Conservation (phyloP, 2,888 invertebrate species). For the Dendrolimus houi region DNA sequence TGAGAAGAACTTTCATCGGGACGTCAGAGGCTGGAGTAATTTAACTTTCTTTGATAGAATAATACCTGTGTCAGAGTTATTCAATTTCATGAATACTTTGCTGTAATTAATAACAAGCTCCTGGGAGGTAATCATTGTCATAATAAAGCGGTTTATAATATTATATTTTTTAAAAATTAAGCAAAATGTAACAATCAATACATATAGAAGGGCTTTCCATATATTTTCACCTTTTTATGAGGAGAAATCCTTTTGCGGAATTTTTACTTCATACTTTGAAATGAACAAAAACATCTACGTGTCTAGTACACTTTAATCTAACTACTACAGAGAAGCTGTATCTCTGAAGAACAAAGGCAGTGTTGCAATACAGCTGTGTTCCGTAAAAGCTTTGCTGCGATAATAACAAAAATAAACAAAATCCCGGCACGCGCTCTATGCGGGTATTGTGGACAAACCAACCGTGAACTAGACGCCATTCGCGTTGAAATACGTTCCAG, state of each 20-base stretch:
- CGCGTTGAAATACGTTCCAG: neutral
- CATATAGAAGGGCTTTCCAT: too few species aligned
- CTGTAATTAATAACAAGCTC: too few species aligned
- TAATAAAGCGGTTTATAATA: too few species aligned
- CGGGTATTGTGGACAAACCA: constrained; percentile 11
- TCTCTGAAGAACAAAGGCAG: constrained; percentile 13
- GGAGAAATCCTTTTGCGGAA: too few species aligned
- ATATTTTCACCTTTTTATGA: too few species aligned
- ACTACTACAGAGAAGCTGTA: constrained; percentile 2
- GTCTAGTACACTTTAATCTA: neutral
- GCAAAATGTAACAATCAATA: too few species aligned
- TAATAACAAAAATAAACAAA: constrained; percentile 27
- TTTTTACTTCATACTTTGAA: neutral
- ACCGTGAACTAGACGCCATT: constrained; percentile 4
- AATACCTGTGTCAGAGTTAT: neutral
- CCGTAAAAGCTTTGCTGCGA: constrained; percentile 15
- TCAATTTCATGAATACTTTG: too few species aligned
- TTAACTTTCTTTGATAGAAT: constrained; percentile 15
- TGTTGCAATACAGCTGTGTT: neutral
- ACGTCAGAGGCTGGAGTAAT: constrained; percentile 7
- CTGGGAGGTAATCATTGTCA: too few species aligned
- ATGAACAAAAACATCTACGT: neutral
- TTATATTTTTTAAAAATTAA: too few species aligned
- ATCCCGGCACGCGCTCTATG: constrained; percentile 9
- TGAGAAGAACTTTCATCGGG: neutral